Evolutionary conservation across 1,140 invertebrate species (phyloP).

Genomic region (Subanguina moxae): DNA sequence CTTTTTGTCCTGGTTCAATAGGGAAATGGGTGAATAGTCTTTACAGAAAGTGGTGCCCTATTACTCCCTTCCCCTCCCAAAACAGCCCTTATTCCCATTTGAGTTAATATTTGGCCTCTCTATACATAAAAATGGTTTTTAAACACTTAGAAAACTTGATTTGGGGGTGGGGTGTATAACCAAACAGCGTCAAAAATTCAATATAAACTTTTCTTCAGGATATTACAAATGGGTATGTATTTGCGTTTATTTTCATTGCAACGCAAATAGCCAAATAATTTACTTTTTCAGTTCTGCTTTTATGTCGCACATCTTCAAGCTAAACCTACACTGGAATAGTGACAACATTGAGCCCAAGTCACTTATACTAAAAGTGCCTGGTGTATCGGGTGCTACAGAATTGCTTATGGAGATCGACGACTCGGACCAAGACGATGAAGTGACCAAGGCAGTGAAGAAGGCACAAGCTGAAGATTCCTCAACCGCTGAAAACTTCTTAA

Average conservation of each 20-base stretch:
- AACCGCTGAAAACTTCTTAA: slow-evolving; percentile 12
- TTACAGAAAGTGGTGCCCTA: too few species aligned
- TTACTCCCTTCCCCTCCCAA: too few species aligned
- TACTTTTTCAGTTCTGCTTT: slow-evolving; percentile 16
- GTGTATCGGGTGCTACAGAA: slow-evolving; percentile 5
- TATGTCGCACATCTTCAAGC: slow-evolving; percentile 26
- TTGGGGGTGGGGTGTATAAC: too few species aligned
- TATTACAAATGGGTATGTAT: slow-evolving; percentile 9
- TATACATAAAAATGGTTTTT: too few species aligned
- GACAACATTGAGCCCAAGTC: slow-evolving; percentile 10
- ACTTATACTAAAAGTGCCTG: slow-evolving; percentile 21
- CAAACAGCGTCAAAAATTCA: too few species aligned
- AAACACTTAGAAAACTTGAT: too few species aligned
- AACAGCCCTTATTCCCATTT: too few species aligned
- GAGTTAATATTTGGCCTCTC: too few species aligned
- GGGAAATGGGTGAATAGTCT: too few species aligned
- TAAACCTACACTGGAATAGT: slow-evolving; percentile 29
- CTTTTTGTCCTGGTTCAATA: too few species aligned
- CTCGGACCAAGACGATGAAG: not conserved
- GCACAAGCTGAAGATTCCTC: not conserved
- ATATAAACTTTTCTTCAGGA: slow-evolving; percentile 1
- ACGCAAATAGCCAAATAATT: too few species aligned
- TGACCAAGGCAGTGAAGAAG: not conserved
- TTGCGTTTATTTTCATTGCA: too few species aligned
- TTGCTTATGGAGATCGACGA: not conserved